Base-by-base conservation (phyloP, 2,113 vertebrate genomes). In the Nicator chloris region DNA sequence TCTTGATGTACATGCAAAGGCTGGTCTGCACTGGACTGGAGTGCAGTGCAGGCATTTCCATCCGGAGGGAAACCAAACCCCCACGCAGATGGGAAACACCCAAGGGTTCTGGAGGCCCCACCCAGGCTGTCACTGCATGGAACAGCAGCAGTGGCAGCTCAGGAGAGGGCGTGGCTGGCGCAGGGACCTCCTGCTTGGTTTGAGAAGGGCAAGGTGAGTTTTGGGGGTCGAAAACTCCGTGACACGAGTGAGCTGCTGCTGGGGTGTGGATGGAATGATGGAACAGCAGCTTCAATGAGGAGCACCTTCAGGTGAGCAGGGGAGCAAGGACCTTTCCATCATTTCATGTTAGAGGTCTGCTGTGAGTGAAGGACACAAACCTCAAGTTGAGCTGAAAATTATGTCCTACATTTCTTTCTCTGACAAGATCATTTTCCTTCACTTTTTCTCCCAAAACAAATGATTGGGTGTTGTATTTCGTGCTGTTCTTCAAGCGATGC, bases 81-180 rank as follows among this genome's bases (percentile, higher is more conserved):
- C 33, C 6, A 2, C 18, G 28, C 6, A n/a, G n/a, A 15, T 1
- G 5, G 51, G 35, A 63, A 87, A 45, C 53, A 53, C 26, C 30
- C 26, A 0, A 9, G 51, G 26, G n/a, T 22, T 39, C 37, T 42
- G 64, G 35, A 33, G 54, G 37, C 22, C 60, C 51, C 45, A 37
- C 8, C 20, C 70, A 23, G 45, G 50, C n/a, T 16, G 1, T 3
- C 40, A 16, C n/a, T 9, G 1, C 5, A 8, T 4, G 1, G 4
- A 37, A 3, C 77, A n/a, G 50, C 40, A 7, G 5, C 64, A 23
- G 18, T 6, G 44, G 15, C 42, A n/a, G 22, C 3, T 68, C 44
- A 42, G 19, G n/a, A 35, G n/a, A 13, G 6, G 20, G 35, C 18
- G 2, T 2, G 16, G 27, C 47, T 16, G 7, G 12, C 35, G 39